phyloP scores from a whole-genome alignment of 1,140 invertebrate species.

The Eupristina koningsbergeri region DNA sequence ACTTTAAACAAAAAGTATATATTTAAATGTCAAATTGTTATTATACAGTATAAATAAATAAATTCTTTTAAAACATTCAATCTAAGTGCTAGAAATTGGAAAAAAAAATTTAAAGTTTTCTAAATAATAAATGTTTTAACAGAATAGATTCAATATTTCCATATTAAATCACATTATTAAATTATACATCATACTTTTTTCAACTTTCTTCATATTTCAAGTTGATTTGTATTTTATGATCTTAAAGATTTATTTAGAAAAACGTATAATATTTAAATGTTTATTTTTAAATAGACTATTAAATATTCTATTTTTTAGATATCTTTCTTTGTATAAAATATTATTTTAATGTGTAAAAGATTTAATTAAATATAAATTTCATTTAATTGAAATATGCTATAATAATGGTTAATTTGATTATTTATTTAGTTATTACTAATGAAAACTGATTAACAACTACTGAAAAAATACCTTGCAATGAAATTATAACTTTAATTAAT shows the following conservation, averaged over 20 bases:
- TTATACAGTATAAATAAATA: not conserved
- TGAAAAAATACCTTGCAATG: not conserved
- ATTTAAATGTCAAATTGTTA: not conserved
- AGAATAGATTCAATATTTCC: slow-evolving; percentile 1
- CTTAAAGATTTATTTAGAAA: not conserved
- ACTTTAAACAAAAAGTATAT: not conserved
- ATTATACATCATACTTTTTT: not conserved
- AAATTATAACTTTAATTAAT: not conserved
- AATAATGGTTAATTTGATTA: no score
- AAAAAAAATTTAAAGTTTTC: not conserved
- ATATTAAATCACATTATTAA: not conserved
- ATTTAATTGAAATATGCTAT: no score
- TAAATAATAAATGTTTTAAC: not conserved
- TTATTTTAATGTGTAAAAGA: not conserved
- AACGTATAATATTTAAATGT: not conserved
- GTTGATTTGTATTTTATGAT: not conserved
- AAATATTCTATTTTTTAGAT: not conserved
- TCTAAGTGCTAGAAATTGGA: not conserved
- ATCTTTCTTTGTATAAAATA: not conserved
- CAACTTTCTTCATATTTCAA: not conserved
- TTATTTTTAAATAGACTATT: not conserved
- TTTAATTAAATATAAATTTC: no score
- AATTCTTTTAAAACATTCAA: not conserved
- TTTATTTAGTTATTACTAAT: not conserved
- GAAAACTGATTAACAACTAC: not conserved